These are phyloP conservation scores for Furnarius figulus DNA, from an alignment of 2,113 vertebrate species.

Conservation along the genomic window DNA sequence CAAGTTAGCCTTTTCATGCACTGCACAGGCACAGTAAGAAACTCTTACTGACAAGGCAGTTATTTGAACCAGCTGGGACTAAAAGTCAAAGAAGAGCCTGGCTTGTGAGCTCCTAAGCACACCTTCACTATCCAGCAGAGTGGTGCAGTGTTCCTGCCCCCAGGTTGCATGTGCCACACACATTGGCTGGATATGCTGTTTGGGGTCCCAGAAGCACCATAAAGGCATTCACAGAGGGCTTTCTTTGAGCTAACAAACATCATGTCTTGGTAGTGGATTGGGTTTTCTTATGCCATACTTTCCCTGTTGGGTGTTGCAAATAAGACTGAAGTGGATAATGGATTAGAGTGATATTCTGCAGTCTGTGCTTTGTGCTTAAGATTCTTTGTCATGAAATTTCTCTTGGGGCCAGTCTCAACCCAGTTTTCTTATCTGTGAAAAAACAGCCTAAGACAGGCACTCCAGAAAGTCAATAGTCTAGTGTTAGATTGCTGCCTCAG, in stretches of 20 bases:
- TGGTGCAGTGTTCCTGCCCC: not conserved
- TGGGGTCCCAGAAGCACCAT: not conserved
- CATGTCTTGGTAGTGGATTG: not conserved
- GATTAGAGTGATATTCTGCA: not conserved
- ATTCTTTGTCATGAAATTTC: constrained; percentile 19
- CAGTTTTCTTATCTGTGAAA: constrained; percentile 30
- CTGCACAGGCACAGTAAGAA: not conserved
- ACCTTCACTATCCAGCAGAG: not conserved
- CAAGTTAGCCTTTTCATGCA: not conserved
- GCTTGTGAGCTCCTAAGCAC: not conserved
- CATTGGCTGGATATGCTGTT: not conserved
- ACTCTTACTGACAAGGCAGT: not conserved
- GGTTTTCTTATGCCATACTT: not conserved
- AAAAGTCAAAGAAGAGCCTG: not conserved
- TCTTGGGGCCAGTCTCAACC: constrained; percentile 10
- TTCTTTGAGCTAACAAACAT: not conserved
- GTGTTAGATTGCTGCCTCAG: constrained; percentile 15
- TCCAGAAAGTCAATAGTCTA: constrained; percentile 36
- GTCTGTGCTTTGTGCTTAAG: not conserved
- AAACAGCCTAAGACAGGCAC: constrained; percentile 3
- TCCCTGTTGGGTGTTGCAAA: not conserved
- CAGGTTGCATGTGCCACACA: not conserved
- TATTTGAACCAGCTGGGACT: not conserved
- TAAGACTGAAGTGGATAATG: not conserved
- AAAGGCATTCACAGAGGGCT: not conserved